A percentile compares a stretch with the other conserved stretches of the same genome.
These are phyloP conservation scores for Anorthoa munda DNA, from an alignment of 2,888 invertebrate species.

Conservation along the genomic window DNA sequence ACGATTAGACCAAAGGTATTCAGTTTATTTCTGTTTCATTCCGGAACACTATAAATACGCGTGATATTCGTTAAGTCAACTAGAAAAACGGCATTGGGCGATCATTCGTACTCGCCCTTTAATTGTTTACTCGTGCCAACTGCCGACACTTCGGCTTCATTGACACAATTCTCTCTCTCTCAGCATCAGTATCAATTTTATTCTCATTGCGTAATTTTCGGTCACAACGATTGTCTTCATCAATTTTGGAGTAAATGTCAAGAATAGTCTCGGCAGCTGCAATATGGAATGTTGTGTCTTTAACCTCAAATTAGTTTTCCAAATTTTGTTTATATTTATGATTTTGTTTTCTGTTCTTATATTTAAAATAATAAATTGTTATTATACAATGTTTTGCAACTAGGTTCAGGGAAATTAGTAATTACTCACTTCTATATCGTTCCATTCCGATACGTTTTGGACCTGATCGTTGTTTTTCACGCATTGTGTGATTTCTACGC, in stretches of 20 bases:
- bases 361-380: neutral
- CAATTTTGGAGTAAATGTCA: slow-evolving; percentile 59
- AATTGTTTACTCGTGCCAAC: slow-evolving; percentile 78
- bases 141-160: slow-evolving; percentile 75
- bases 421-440: neutral
- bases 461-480: neutral
- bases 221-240: slow-evolving; percentile 58
- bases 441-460: neutral
- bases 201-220: slow-evolving; percentile 75
- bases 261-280: slow-evolving; percentile 32
- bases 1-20: slow-evolving; percentile 25
- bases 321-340: neutral
- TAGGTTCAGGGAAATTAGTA: neutral
- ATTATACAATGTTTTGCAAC: too few relatives aligned
- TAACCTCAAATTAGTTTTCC: slow-evolving; percentile 25
- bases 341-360: slow-evolving; percentile 8
- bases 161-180: slow-evolving; percentile 82
- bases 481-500: neutral
- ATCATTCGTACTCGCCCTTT: slow-evolving; percentile 75
- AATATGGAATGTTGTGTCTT: slow-evolving; percentile 44
- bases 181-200: slow-evolving; percentile 68
- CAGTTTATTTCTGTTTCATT: slow-evolving; percentile 57
- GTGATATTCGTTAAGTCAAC: slow-evolving; percentile 67
- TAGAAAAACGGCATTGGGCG: slow-evolving; percentile 75
- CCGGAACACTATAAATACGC: slow-evolving; percentile 65